These are phyloP conservation scores for Eubucco bourcierii DNA, from an alignment of 2,113 vertebrate species.

Conservation along the genomic window DNA sequence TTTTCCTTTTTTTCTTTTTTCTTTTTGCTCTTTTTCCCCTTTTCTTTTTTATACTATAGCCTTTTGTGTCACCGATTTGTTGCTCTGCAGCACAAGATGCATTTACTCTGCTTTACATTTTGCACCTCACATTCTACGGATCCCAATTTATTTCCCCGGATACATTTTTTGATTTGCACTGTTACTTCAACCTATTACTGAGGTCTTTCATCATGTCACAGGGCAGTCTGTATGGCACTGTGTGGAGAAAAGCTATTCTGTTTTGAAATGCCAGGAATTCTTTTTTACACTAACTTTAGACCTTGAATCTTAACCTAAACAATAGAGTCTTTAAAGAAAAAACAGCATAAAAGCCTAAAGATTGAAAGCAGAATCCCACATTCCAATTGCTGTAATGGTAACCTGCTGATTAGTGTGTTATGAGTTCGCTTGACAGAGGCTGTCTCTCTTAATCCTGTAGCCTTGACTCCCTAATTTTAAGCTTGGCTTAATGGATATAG, in stretches of 20 bases:
- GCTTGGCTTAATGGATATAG: neutral
- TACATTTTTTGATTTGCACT: neutral
- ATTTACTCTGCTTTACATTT: neutral
- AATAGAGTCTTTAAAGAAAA: neutral
- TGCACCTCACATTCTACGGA: neutral
- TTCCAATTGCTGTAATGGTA: neutral
- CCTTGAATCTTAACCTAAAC: neutral
- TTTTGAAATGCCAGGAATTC: constrained; percentile 20
- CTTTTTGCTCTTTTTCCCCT: neutral
- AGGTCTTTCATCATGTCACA: neutral
- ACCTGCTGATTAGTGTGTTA: neutral
- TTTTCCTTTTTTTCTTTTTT: neutral
- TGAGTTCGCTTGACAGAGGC: neutral
- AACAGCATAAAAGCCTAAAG: neutral
- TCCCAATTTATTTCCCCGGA: neutral
- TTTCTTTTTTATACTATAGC: neutral
- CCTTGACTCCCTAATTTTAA: neutral
- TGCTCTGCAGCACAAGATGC: neutral
- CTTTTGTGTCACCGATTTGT: neutral
- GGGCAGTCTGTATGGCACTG: neutral
- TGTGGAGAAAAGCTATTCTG: neutral
- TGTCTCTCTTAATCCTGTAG: neutral
- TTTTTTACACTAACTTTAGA: neutral
- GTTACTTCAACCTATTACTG: neutral
- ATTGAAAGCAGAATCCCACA: neutral